These are phyloP conservation scores for Serripes groenlandicus DNA, from an alignment of 2,888 invertebrate species.

Conservation along the genomic window DNA sequence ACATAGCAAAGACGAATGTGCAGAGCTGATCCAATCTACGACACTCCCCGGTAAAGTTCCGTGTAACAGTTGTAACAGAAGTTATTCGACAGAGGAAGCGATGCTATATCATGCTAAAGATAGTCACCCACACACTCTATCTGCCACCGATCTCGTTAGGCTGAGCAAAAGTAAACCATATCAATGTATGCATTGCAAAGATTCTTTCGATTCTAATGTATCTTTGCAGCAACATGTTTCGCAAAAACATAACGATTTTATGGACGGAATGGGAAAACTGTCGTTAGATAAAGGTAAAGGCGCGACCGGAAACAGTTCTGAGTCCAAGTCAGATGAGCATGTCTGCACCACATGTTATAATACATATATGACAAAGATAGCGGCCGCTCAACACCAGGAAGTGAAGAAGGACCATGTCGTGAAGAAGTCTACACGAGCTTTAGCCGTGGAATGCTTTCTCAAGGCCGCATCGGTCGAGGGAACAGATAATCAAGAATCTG, in stretches of 20 bases:
- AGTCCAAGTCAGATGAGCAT: constrained; percentile 5
- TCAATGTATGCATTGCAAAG: background rate
- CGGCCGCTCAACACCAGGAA: background rate
- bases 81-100: background rate
- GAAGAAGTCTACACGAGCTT: background rate
- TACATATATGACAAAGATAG: background rate
- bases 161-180: background rate
- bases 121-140: constrained; percentile 5
- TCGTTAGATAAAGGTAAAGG: background rate
- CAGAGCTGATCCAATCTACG: no score
- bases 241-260: background rate
- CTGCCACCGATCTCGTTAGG: background rate
- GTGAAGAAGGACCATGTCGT: constrained; percentile 15
- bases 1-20: no score
- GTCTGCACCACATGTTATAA: constrained; percentile 8
- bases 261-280: background rate
- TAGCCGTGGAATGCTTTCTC: constrained; percentile 3
- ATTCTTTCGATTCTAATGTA: background rate
- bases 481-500: constrained; percentile 30
- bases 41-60: background rate
- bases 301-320: background rate
- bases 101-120: background rate
- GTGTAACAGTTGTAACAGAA: background rate
- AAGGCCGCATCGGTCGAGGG: constrained; percentile 16
- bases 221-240: background rate